Evolutionary conservation across 2,888 invertebrate genomes (phyloP).

Genomic region (Opisthograptis luteolata): DNA sequence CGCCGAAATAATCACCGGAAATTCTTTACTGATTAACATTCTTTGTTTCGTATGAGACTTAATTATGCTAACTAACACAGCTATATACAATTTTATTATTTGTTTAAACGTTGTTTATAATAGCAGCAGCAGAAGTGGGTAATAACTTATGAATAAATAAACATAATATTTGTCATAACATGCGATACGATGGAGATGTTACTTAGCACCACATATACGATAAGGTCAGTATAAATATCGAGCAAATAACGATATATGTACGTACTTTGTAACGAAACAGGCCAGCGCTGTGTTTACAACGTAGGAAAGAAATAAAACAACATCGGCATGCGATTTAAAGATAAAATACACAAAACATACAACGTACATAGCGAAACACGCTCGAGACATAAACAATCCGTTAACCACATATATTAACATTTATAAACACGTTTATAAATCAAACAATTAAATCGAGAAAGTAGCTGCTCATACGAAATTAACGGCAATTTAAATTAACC

Average conservation of each 20-base stretch:
- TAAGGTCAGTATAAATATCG: conserved; percentile 32
- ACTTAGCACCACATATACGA: conserved; percentile 34
- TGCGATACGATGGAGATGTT: conserved; percentile 22
- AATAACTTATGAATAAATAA: conserved; percentile 9
- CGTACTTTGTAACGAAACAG: conserved; percentile 31
- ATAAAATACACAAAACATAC: conserved; percentile 32
- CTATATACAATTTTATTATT: too few species aligned
- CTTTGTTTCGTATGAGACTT: too few species aligned
- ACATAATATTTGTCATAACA: conserved; percentile 13
- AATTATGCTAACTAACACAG: too few species aligned
- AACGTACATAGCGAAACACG: conserved; percentile 19
- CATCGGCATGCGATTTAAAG: conserved; percentile 28
- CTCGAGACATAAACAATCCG: conserved; percentile 24
- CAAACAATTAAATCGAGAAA: conserved; percentile 26
- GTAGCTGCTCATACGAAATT: conserved; percentile 21
- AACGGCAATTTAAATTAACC: conserved; percentile 32
- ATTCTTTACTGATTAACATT: too few species aligned
- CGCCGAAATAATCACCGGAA: too few species aligned
- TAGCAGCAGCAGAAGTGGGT: neutral
- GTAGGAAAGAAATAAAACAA: conserved; percentile 29
- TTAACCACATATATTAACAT: conserved; percentile 23
- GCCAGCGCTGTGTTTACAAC: conserved; percentile 31
- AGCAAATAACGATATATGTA: conserved; percentile 30
- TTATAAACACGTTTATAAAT: conserved; percentile 27
- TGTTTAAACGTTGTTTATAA: neutral